phyloP scores from a whole-genome alignment of 2,113 vertebrate species.

The Canis aureus region DNA sequence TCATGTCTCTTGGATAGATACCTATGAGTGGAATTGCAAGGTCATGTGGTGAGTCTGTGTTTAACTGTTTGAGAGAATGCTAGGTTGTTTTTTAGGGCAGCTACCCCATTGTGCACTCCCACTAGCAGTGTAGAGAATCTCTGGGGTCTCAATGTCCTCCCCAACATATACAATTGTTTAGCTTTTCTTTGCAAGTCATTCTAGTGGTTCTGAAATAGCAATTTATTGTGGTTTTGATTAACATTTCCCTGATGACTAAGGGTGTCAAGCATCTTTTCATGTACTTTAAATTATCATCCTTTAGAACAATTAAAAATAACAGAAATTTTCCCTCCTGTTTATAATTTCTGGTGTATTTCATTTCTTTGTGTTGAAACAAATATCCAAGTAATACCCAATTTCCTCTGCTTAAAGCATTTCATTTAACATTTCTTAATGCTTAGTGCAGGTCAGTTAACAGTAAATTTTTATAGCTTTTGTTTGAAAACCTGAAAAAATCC shows the following conservation, averaged over 20 bases:
- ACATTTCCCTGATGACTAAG: not conserved
- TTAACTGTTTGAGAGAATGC: not conserved
- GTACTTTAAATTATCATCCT: not conserved
- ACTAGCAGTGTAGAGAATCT: not conserved
- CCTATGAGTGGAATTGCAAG: not conserved
- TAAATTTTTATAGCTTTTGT: not conserved
- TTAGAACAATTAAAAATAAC: not conserved
- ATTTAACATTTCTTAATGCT: slow-evolving; percentile 17
- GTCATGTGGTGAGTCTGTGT: not conserved
- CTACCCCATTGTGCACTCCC: not conserved
- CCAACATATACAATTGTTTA: not conserved
- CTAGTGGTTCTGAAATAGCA: not conserved
- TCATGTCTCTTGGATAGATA: not conserved
- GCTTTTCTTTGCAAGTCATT: not conserved
- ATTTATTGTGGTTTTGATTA: not conserved
- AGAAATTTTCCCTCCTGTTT: not conserved
- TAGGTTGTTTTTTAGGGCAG: not conserved
- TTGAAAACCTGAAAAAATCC: not conserved
- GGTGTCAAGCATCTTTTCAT: not conserved
- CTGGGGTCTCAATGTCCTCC: not conserved
- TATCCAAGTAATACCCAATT: not conserved
- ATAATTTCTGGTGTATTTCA: not conserved
- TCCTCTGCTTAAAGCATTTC: not conserved
- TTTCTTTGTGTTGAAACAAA: not conserved
- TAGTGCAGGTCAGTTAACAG: not conserved